Conservation (phyloP, 2,888 invertebrate species). For the Apomyelois bistriatella region DNA sequence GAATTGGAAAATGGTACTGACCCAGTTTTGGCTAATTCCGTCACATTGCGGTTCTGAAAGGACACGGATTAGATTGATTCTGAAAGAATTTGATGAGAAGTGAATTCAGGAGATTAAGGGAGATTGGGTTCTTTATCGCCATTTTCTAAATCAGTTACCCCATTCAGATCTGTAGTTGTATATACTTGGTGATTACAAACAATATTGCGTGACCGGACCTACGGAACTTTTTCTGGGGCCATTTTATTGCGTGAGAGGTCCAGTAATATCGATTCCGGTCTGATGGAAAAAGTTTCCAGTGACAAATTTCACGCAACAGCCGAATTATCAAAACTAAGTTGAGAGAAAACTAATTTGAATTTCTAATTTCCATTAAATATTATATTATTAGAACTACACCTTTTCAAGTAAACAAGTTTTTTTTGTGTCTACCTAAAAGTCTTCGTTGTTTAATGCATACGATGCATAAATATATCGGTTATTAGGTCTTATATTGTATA, state of each 20-base stretch:
- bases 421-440: too few relatives aligned
- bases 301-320: slow-evolving; percentile 2
- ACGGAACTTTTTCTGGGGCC: background rate
- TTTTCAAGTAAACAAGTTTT: too few relatives aligned
- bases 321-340: background rate
- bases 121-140: too few relatives aligned
- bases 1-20: slow-evolving; percentile 5
- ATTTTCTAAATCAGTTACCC: too few relatives aligned
- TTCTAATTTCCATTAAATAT: too few relatives aligned
- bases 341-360: background rate
- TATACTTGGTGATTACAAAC: background rate
- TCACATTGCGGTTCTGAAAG: background rate
- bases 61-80: background rate
- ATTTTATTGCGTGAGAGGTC: slow-evolving; percentile 9
- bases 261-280: slow-evolving; percentile 3
- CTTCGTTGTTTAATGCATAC: too few relatives aligned
- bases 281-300: slow-evolving; percentile 4
- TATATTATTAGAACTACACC: too few relatives aligned
- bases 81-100: too few relatives aligned
- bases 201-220: slow-evolving; percentile 9
- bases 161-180: background rate
- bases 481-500: too few relatives aligned
- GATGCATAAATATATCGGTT: too few relatives aligned
- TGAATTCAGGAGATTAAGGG: too few relatives aligned
- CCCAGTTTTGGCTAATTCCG: slow-evolving; percentile 1